Base-by-base conservation (phyloP, 2,888 invertebrate species). In the Hipparchia sbordonii region DNA sequence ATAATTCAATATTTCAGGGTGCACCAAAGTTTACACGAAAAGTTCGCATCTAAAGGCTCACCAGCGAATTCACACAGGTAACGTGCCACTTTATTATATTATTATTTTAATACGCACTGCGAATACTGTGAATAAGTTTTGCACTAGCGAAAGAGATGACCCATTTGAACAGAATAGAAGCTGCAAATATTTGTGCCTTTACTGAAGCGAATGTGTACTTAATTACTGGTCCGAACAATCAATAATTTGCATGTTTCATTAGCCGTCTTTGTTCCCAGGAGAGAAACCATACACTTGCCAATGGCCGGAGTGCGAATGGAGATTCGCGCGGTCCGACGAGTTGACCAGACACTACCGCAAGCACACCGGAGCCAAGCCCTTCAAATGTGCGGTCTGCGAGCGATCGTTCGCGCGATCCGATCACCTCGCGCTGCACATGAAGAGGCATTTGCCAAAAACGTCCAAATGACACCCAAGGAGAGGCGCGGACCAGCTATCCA, bases 221-320 rank as follows among this genome's bases (percentile, higher is more conserved):
- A 65, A 33, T 23, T 23, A 12, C 5, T 39, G 33, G n/a, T 13
- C n/a, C 45, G 45, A 13, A 12, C 39, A 45, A 8, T 9, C 56
- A 10, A 6, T 4, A 67, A 56, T 13, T 54, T 52, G 52, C 51
- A 61, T 52, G 69, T 61, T 69, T 52, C 65, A 61, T 61, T 23
- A 61, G 56, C 46, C 13, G 60, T 33, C 52, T 74, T 71, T 66
- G 48, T 57, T 94, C 94, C 9, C 95, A 98, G 99, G 99, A 82
- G 99, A 99, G 92, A 99, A 99, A 92, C 99, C 99, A 79, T 99
- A 99, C 94, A 97, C 98, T 87, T 99, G 99, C 93, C 98, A 98
- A 87, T 99, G 99, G 99, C 98, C 98, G 66, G 98, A 98, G 86
- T 99, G 99, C 93, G 98, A 98, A 87, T 99, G 99, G 99, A 95